Conservation (phyloP, 2,888 invertebrate genomes). For the Drosophila vallismaia region DNA sequence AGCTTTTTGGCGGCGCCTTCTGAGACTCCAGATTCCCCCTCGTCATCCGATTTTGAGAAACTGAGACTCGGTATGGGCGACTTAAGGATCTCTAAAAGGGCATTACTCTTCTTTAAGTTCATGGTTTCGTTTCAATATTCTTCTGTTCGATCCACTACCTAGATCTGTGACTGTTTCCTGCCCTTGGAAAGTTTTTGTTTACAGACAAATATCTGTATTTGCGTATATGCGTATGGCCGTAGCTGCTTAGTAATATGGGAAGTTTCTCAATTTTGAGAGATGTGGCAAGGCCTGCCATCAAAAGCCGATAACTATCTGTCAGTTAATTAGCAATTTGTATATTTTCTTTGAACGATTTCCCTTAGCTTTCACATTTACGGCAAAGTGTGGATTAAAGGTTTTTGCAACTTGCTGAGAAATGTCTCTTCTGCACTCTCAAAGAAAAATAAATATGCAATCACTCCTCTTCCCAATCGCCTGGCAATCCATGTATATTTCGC, state of each 20-base stretch:
- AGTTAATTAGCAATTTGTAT: background rate
- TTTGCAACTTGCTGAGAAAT: background rate
- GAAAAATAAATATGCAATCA: constrained; percentile 9
- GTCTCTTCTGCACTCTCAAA: background rate
- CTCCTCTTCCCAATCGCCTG: constrained; percentile 20
- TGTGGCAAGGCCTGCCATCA: background rate
- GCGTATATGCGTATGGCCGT: constrained; percentile 1
- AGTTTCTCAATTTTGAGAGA: background rate
- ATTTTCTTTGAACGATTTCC: no score
- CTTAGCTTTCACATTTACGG: background rate
- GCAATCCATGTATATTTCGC: constrained; percentile 33
- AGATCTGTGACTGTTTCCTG: constrained; percentile 6
- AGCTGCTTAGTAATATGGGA: background rate
- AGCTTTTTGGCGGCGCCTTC: constrained; percentile 31
- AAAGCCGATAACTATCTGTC: background rate
- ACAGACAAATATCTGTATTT: constrained; percentile 5
- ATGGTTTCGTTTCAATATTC: constrained; percentile 24
- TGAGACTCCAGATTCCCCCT: background rate
- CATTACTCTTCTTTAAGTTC: constrained; percentile 42
- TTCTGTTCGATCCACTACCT: background rate
- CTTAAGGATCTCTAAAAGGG: constrained; percentile 26
- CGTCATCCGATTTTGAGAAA: background rate
- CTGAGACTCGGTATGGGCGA: constrained; percentile 26
- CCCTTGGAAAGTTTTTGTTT: constrained; percentile 7
- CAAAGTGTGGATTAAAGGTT: background rate